Base-by-base conservation (phyloP, 2,888 invertebrate genomes). In the Acleris sparsana region DNA sequence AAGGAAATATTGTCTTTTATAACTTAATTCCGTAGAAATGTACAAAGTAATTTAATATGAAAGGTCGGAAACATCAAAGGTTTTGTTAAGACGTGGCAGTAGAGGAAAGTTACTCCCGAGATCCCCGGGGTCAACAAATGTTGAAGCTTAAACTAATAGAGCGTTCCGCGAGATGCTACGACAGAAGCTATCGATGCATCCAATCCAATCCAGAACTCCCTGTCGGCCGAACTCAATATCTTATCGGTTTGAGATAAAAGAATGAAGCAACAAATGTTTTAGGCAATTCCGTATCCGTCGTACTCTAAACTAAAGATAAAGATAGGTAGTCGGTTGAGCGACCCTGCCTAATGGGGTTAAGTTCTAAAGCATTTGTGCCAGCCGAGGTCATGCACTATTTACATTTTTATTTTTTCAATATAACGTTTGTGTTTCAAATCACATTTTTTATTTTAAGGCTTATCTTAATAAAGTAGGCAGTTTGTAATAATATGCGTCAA, bases 161-260 rank as follows among this genome's bases (percentile, higher is more conserved):
- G 62, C 52, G 55, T 64, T 60, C 43, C 44, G 7, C 53, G 16
- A 43, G 13, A 51, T 44, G 46, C 46, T 18, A 57, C 46, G 48
- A 66, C 61, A 66, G 56, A 53, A 57, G 25, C 57, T 62, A 66
- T 66, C 62, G 53, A 48, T 66, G 62, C 66, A 66, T 66, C 62
- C 61, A 62, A 66, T 66, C 66, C 62, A 52, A 62, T 66, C 48
- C 52, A 52, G 53, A 66, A 39, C 51, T 53, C 62, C 62, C 57
- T 53, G 57, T 20, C 52, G 57, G 62, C 57, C 39, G 53, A 57
- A 53, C 61, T 48, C 66, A 66, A 62, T 66, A 66, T 66, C 65
- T 57, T 61, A 66, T 66, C 62, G 56, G 17, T 49, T 33, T 53
- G 25, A 62, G 66, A 66, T 66, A 62, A 62, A 65, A 57, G 22